Percentiles rank a stretch among this genome's conserved stretches.
Conservation (phyloP, 2,113 vertebrate genomes). For the Dromas ardeola region DNA sequence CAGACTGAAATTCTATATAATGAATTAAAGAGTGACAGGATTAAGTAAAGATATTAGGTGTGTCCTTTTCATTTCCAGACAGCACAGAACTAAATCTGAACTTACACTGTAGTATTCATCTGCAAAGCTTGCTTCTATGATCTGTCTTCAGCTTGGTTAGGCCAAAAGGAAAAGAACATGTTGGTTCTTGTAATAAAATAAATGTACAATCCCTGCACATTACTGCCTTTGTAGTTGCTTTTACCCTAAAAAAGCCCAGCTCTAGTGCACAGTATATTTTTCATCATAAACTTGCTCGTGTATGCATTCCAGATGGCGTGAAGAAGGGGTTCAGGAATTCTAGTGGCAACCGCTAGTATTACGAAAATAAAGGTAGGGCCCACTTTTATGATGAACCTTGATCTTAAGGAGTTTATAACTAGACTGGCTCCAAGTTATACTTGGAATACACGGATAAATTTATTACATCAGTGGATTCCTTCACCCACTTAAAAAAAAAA, state of each 20-base stretch:
- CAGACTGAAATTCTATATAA: background rate
- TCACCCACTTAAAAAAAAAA: background rate
- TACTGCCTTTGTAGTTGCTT: constrained; percentile 55
- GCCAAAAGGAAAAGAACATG: constrained; percentile 30
- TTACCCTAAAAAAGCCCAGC: constrained; percentile 38
- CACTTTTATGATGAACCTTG: constrained; percentile 68
- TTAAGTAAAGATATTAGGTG: background rate
- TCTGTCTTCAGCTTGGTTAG: background rate
- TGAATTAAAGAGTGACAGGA: background rate
- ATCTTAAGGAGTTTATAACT: constrained; percentile 71
- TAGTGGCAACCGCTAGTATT: constrained; percentile 46
- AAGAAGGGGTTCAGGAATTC: constrained; percentile 60
- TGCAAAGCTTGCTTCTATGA: background rate
- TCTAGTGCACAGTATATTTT: constrained; percentile 48
- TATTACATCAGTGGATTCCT: constrained; percentile 60
- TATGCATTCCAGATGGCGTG: constrained; percentile 63
- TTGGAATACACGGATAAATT: constrained; percentile 51
- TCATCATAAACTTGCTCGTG: constrained; percentile 56
- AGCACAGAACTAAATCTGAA: background rate
- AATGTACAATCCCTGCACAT: constrained; percentile 21
- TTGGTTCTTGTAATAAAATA: constrained; percentile 34
- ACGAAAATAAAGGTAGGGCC: constrained; percentile 62
- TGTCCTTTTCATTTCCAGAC: background rate
- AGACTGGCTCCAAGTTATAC: constrained; percentile 54
- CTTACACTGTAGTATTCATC: background rate